Evolutionary conservation across 2,797 vertebrate species (phyloP).

Genomic region (Sarcophilus harrisii): DNA sequence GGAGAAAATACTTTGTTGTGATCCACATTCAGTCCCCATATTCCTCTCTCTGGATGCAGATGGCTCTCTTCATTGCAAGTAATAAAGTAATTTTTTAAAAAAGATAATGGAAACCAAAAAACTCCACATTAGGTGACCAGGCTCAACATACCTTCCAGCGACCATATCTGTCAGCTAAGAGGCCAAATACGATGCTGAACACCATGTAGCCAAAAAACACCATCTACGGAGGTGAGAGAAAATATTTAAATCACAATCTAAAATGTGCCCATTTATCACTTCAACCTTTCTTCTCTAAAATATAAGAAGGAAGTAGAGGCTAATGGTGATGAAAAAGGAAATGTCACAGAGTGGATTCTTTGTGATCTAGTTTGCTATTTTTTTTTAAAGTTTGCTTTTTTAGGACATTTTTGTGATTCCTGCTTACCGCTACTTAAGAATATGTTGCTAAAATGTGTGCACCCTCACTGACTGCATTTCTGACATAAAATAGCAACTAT

Average conservation of each 20-base stretch:
- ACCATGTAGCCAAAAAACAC: conserved; percentile 97
- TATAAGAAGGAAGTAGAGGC: not conserved
- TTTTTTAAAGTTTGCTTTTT: rapidly evolving
- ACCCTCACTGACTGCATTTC: not conserved
- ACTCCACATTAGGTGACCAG: rapidly evolving
- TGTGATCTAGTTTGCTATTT: rapidly evolving
- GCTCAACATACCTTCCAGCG: conserved; percentile 92
- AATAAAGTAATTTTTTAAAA: not conserved
- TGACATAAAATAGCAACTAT: not conserved
- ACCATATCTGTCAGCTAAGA: conserved; percentile 92
- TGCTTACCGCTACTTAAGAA: not conserved
- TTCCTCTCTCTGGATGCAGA: no score
- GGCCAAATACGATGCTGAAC: conserved; percentile 91
- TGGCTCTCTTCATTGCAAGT: no score
- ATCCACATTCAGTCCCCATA: no score
- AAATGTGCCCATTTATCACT: rapidly evolving
- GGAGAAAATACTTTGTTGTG: no score
- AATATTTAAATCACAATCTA: not conserved
- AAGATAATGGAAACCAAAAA: rapidly evolving
- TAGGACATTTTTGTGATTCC: not conserved
- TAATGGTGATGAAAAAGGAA: not conserved
- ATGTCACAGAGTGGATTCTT: not conserved
- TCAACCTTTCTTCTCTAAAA: not conserved
- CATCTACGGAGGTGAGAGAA: conserved; percentile 87
- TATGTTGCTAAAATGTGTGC: not conserved